phyloP scores from a whole-genome alignment of 2,797 vertebrate genomes.

The Salmo trutta region DNA sequence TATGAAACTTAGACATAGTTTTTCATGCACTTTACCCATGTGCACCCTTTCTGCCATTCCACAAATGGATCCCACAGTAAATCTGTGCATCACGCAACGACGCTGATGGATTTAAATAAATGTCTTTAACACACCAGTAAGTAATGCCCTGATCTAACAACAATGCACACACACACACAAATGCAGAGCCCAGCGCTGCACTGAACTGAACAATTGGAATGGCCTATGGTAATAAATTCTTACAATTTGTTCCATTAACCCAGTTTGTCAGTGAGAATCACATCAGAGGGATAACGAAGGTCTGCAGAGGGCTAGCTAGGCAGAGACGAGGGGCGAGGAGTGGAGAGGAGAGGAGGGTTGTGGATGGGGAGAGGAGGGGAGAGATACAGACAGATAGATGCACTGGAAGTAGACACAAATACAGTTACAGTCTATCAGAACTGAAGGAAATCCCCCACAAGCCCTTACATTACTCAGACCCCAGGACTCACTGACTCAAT shows the following conservation, averaged over 20 bases:
- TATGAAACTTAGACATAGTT: neutral
- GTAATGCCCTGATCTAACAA: neutral
- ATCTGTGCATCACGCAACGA: neutral
- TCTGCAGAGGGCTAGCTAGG: conserved; percentile 8
- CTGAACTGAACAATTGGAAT: conserved; percentile 1
- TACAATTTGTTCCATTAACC: conserved; percentile 42
- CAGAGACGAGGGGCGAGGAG: neutral
- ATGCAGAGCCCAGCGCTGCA: neutral
- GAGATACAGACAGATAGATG: neutral
- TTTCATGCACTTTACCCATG: neutral
- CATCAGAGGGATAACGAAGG: conserved; percentile 18
- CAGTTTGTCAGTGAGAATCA: conserved; percentile 37
- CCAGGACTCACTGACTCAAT: neutral
- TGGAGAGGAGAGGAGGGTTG: neutral
- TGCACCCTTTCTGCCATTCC: no score
- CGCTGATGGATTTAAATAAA: neutral
- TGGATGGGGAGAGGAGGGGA: neutral
- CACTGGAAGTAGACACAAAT: neutral
- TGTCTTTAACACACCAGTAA: neutral
- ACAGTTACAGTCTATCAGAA: neutral
- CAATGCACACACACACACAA: conserved; percentile 10
- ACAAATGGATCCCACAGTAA: neutral
- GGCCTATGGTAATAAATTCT: conserved; percentile 22
- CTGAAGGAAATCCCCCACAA: neutral
- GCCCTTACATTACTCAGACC: neutral